A percentile compares a stretch with the other conserved stretches of the same genome.
Evolutionary conservation across 2,888 invertebrate species (phyloP).

Genomic region (Pemphredon lugubris): DNA sequence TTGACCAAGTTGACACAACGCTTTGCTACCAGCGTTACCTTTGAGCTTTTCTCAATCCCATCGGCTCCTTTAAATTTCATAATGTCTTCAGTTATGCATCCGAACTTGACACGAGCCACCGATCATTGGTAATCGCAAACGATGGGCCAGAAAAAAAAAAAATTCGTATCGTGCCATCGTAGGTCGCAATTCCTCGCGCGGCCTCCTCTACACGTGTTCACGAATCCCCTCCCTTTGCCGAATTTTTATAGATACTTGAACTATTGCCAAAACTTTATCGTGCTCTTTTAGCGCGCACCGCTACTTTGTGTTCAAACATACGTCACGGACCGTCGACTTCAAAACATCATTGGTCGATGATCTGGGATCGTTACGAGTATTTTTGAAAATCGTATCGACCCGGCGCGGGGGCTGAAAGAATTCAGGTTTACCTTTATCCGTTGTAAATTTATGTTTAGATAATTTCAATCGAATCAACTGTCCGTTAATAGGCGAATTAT

Average conservation of each 20-base stretch:
- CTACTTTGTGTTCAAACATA: slow-evolving; percentile 17
- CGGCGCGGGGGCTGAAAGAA: background rate
- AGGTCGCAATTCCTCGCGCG: background rate
- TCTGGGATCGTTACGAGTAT: slow-evolving; percentile 1
- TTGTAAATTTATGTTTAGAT: background rate
- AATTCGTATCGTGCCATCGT: background rate
- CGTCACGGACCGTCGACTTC: slow-evolving; percentile 2
- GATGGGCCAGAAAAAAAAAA: background rate
- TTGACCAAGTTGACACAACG: background rate
- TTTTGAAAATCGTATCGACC: slow-evolving; percentile 18
- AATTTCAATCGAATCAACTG: background rate
- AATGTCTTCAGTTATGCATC: too few relatives aligned
- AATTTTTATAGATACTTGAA: slow-evolving; percentile 33
- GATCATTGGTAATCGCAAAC: background rate
- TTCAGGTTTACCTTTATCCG: background rate
- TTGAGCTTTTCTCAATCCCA: too few relatives aligned
- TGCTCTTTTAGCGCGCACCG: slow-evolving; percentile 6
- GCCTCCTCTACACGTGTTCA: slow-evolving; percentile 7
- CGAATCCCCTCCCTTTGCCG: background rate
- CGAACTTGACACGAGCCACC: background rate
- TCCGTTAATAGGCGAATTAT: too few relatives aligned
- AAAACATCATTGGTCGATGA: background rate
- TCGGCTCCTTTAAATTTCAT: too few relatives aligned
- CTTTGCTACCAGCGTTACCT: too few relatives aligned
- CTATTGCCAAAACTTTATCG: slow-evolving; percentile 20